Evolutionary conservation across 2,888 invertebrate species (phyloP).

Genomic region (Leptopilina myrica): DNA sequence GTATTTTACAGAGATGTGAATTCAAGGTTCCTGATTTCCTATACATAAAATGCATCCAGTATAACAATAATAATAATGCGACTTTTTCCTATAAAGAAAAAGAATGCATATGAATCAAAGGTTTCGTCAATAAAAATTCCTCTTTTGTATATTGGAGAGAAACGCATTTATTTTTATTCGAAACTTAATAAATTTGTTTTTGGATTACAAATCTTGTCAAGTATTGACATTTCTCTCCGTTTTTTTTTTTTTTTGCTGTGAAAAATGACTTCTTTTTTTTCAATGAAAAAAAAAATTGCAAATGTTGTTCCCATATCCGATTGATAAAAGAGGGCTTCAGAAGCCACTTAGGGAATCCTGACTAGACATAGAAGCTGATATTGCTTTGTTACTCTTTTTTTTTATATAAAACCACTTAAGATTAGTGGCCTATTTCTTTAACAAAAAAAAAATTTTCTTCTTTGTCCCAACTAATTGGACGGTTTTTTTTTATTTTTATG

Average conservation of each 20-base stretch:
- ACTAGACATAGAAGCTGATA: constrained; percentile 21
- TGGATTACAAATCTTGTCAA: neutral
- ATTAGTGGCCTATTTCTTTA: constrained; percentile 11
- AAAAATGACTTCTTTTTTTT: neutral
- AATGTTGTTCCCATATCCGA: neutral
- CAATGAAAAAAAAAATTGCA: neutral
- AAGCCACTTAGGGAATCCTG: constrained; percentile 16
- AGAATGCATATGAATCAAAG: neutral
- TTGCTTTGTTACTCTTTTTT: neutral
- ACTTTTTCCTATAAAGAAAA: neutral
- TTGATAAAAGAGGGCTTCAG: constrained; percentile 11
- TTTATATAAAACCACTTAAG: neutral
- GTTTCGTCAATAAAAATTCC: constrained; percentile 11
- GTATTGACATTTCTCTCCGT: too few species aligned
- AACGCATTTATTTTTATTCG: neutral
- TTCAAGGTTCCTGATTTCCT: constrained; percentile 4
- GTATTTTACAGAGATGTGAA: constrained; percentile 6
- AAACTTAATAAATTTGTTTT: neutral
- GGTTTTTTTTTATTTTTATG: too few species aligned
- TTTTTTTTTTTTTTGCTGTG: neutral
- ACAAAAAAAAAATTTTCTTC: neutral
- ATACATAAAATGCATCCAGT: too few species aligned
- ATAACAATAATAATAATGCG: constrained; percentile 4
- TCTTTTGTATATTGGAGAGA: neutral
- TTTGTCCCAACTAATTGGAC: neutral